Base-by-base conservation (phyloP, 2,113 vertebrate species). In the Ceyx melanurus region DNA sequence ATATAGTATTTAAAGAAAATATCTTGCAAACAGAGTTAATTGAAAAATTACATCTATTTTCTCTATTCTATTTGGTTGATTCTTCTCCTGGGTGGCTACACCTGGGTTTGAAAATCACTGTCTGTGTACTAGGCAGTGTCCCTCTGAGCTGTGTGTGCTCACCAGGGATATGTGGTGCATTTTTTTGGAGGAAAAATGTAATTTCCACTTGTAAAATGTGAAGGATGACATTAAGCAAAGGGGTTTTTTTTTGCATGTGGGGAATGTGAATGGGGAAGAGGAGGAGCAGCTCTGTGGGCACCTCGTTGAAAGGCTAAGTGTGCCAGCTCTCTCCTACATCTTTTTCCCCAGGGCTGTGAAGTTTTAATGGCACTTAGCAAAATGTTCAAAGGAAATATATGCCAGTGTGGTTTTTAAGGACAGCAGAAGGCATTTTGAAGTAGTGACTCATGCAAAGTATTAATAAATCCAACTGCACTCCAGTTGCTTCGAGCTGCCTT, bases 361-460 rank as follows among this genome's bases (percentile, higher is more conserved):
- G 71, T 94, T 96, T 96, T 95, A 96, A 86, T 95, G 86, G 95
- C 82, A 90, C 86, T 95, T 97, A 95, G 66, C 66, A 93, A 95
- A 89, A 95, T 91, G 86, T 93, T 94, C 87, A 68, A 91, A 94
- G 66, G 77, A 96, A 96, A 91, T 86, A 87, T 40, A 77, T 61
- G 66, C 86, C 82, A 82, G 67, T 67, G 85, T 86, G 87, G 81
- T 96, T 95, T 93, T 93, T 93, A 92, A 94, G 92, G 92, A 95
- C 82, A 96, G 80, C 90, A 65, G 90, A 92, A 96, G 88, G 95
- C 96, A 94, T 95, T 97, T 95, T 95, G 90, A 96, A 96, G 89
- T 50, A 71, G 77, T 97, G 96, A 97, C 81, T 98, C 97, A 97
- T 93, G 61, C 54, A n/a, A 74, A 86, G 76, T 96, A 88, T 91